phyloP scores from a whole-genome alignment of 2,888 invertebrate genomes.

The Leptinotarsa rubiginosa region DNA sequence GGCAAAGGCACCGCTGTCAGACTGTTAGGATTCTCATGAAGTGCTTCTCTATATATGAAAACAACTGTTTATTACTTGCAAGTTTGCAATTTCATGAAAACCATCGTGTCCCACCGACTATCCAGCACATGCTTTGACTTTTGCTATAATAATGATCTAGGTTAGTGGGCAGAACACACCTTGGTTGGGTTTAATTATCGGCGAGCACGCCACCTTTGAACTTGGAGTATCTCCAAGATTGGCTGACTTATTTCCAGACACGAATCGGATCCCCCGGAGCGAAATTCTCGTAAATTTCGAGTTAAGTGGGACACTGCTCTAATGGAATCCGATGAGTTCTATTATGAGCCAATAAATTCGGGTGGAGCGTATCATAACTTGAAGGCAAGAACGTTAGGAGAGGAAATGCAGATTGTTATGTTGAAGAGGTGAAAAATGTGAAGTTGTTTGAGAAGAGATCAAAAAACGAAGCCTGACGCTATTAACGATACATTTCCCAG shows the following conservation, averaged over 20 bases:
- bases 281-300: slow-evolving; percentile 2
- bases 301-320: neutral
- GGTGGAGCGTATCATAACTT: neutral
- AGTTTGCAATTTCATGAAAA: no score
- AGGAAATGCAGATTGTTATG: neutral
- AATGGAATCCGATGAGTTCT: slow-evolving; percentile 1
- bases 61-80: no score
- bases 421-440: no score
- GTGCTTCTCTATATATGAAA: no score
- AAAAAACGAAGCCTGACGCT: no score
- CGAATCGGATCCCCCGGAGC: slow-evolving; percentile 2
- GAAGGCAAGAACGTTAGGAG: neutral
- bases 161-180: slow-evolving; percentile 26
- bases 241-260: slow-evolving; percentile 1
- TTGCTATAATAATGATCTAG: slow-evolving; percentile 18
- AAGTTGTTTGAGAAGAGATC: no score
- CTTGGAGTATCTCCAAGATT: slow-evolving; percentile 7
- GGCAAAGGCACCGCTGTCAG: no score
- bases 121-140: neutral
- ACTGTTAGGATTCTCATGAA: no score
- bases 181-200: slow-evolving; percentile 23
- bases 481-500: no score
- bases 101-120: neutral
- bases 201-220: slow-evolving; percentile 25
- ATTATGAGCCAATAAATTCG: neutral